Conservation (phyloP, 1,140 invertebrate species). For the Metaphire vulgaris region DNA sequence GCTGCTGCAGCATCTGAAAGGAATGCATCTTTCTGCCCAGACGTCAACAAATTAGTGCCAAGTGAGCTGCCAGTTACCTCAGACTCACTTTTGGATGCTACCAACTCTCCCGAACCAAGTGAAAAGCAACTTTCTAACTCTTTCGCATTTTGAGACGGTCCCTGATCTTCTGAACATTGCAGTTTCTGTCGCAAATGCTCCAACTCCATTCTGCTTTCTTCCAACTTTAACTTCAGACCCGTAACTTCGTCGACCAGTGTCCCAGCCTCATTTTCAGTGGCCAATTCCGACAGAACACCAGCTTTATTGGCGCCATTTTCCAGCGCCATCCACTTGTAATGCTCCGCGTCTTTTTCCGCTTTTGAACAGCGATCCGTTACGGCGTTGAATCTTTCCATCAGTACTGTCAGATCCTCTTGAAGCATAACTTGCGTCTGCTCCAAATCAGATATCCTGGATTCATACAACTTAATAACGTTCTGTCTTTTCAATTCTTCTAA, state of each 20-base stretch:
- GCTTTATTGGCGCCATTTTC: not conserved
- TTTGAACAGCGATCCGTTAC: not conserved
- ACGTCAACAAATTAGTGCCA: not conserved
- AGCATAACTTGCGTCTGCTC: not conserved
- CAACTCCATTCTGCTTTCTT: not conserved
- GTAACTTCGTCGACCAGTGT: not conserved
- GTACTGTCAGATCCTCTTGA: not conserved
- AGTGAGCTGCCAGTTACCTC: not conserved
- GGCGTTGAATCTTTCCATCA: not conserved
- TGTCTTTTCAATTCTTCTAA: not conserved
- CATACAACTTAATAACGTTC: not conserved
- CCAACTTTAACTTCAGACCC: not conserved
- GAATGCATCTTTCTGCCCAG: not conserved
- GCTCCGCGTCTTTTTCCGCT: not conserved
- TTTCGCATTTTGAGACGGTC: not conserved
- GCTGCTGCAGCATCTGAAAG: not conserved
- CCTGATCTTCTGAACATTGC: not conserved
- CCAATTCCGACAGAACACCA: not conserved
- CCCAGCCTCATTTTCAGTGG: not conserved
- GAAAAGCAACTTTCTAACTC: too few species aligned
- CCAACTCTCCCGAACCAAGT: too few species aligned
- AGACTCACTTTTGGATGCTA: too few species aligned
- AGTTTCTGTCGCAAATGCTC: too few species aligned
- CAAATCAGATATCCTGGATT: not conserved
- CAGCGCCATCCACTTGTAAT: not conserved